A percentile compares a stretch with the other conserved stretches of the same genome.
Conservation (phyloP, 2,888 invertebrate species). For the Cinara cedri region DNA sequence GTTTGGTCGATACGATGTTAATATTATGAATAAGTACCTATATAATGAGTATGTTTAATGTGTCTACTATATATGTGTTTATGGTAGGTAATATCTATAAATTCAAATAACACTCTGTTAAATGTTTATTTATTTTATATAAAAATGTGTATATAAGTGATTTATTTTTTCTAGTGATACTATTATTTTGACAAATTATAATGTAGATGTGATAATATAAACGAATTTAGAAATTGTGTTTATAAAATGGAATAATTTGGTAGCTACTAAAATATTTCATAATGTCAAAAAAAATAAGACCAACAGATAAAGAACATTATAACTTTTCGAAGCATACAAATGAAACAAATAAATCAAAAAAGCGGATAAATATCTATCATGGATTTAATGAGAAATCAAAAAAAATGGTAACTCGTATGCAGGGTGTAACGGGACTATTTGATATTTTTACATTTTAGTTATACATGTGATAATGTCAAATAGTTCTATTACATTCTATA, state of each 20-base stretch:
- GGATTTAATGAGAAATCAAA: constrained; percentile 33
- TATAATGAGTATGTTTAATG: too few relatives aligned
- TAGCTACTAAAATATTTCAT: not conserved
- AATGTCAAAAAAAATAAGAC: constrained; percentile 5
- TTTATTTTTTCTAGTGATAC: not conserved
- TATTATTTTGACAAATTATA: not conserved
- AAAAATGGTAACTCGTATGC: constrained; percentile 52
- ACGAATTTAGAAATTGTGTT: not conserved
- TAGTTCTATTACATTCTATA: too few relatives aligned
- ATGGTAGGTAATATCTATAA: too few relatives aligned
- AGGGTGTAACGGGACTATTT: too few relatives aligned
- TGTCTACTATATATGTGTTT: too few relatives aligned
- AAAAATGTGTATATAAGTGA: not conserved
- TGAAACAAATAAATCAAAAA: not conserved
- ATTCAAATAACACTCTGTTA: too few relatives aligned
- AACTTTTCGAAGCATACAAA: not conserved
- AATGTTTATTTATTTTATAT: too few relatives aligned
- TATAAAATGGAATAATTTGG: not conserved
- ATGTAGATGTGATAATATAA: not conserved
- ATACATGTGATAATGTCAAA: too few relatives aligned
- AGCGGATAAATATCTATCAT: not conserved
- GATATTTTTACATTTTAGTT: too few relatives aligned
- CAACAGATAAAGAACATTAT: not conserved
- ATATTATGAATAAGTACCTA: too few relatives aligned
- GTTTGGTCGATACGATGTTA: too few relatives aligned